Conservation (phyloP, 2,888 invertebrate species). For the Oxyteleia sp. region DNA sequence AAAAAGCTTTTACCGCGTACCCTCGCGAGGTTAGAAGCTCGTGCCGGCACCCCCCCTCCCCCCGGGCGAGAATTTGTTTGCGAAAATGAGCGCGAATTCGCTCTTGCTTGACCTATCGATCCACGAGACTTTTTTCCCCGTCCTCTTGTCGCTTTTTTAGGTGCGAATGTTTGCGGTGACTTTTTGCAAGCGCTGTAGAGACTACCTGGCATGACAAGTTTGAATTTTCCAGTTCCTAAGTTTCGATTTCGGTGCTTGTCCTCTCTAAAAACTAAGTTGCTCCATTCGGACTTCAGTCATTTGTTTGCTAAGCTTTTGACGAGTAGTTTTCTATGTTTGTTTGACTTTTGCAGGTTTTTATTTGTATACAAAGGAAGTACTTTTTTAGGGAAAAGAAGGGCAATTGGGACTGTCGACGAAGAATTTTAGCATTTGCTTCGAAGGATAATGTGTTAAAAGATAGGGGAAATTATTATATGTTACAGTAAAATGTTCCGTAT, state of each 20-base stretch:
- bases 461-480: too few species aligned
- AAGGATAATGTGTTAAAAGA: too few species aligned
- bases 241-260: neutral
- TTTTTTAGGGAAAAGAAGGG: too few species aligned
- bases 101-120: slow-evolving; percentile 48
- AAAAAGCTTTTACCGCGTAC: slow-evolving; percentile 17
- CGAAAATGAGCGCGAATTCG: slow-evolving; percentile 22
- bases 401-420: too few species aligned
- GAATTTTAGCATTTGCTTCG: too few species aligned
- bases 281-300: neutral
- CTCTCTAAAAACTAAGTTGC: neutral
- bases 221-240: slow-evolving; percentile 2
- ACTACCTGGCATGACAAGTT: slow-evolving; percentile 8
- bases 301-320: neutral
- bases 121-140: slow-evolving; percentile 18
- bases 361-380: too few species aligned
- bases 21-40: slow-evolving; percentile 21
- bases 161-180: slow-evolving; percentile 12
- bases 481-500: too few species aligned
- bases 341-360: too few species aligned
- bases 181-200: neutral
- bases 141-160: slow-evolving; percentile 18
- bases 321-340: too few species aligned
- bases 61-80: slow-evolving; percentile 16
- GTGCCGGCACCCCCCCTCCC: slow-evolving; percentile 7